Base-by-base conservation (phyloP, 2,113 vertebrate species). In the Ellobius talpinus region DNA sequence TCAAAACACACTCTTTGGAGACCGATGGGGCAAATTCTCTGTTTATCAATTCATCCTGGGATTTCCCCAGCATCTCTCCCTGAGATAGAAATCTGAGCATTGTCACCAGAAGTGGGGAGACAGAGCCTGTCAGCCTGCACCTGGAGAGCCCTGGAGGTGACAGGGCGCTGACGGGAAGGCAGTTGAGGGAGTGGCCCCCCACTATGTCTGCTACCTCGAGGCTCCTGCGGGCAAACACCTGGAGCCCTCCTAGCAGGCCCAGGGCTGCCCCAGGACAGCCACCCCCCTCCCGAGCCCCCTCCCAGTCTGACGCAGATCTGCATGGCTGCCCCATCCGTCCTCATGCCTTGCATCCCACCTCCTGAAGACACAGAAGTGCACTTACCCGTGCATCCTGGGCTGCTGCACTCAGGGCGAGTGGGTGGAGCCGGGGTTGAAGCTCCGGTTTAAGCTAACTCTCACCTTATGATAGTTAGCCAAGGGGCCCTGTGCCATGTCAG, bases 141-240 rank as follows among this genome's bases (percentile, higher is more conserved):
- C 97, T 98, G 97, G 96, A 91, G 91, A 97, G 87, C 95, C 95
- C 95, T 0, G 24, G 91, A 97, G 97, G 94, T 91, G 82, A 26
- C 81, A 47, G 88, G 0, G 21, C n/a, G 89, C 61, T 6, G 88
- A 45, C 12, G 5, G 66, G 89, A 0, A 78, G 58, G 72, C 55
- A 58, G 58, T 47, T 7, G 17, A 55, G 89, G 90, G 89, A 45
- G 91, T 9, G 29, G 47, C 50, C 68, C 77, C 79, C 65, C 52
- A 72, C 52, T 0, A 0, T 1, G 11, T 31, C 93, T 96, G 92
- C 81, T 91, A 50, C 89, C 68, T 17, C 76, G 91, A 0, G 5
- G 63, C 68, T 97, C 97, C 97, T 94, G 87, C 78, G 63, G 97
- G 97, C 97, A 96, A 93, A 98, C 97, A 98, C 96, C 97, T 98